These are phyloP conservation scores for Speoplatyrhinus poulsoni DNA, from an alignment of 2,113 vertebrate species.

Conservation along the genomic window DNA sequence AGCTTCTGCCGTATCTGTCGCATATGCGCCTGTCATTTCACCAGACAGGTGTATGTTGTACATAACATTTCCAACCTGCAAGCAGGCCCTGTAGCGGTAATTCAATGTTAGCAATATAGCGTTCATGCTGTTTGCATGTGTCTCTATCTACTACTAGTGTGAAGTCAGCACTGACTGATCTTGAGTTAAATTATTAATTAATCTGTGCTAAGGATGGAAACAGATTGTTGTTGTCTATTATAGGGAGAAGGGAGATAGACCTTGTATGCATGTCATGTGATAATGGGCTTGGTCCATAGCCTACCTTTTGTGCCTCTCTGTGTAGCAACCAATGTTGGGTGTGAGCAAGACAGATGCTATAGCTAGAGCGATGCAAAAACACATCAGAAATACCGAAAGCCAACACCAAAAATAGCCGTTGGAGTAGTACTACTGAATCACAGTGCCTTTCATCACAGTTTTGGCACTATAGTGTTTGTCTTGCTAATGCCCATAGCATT, in stretches of 20 bases:
- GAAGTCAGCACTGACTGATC: too few species aligned
- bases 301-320: neutral
- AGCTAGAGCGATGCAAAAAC: neutral
- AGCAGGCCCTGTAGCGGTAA: constrained; percentile 2
- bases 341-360: neutral
- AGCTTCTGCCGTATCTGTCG: constrained; percentile 23
- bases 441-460: neutral
- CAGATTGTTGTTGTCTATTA: too few species aligned
- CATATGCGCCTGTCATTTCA: neutral
- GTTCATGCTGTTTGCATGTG: too few species aligned
- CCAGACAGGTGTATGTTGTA: neutral
- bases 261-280: too few species aligned
- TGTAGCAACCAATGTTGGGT: neutral
- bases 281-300: neutral
- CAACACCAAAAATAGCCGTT: neutral
- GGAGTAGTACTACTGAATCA: too few species aligned
- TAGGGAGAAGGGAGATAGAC: too few species aligned
- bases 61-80: neutral
- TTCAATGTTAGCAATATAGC: neutral
- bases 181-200: too few species aligned
- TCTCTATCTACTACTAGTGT: too few species aligned
- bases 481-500: neutral
- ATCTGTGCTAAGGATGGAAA: too few species aligned
- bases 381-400: too few species aligned
- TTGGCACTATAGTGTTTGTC: neutral